Evolutionary conservation across 2,797 vertebrate genomes (phyloP).

Genomic region (Enteromius unitaeniatus): DNA sequence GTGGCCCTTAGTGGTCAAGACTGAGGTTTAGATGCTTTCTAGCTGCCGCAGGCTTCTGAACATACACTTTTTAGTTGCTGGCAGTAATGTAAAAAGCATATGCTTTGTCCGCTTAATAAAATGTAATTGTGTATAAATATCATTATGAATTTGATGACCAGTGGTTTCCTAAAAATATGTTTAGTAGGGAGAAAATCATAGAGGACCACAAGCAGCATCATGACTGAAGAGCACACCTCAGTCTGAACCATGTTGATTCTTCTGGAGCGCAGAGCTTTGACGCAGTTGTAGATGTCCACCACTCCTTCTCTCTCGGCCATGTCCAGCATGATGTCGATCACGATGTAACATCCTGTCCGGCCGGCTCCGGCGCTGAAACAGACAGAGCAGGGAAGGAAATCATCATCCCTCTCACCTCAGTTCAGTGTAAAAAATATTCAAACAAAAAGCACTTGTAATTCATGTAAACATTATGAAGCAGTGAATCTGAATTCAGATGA

Average conservation of each 20-base stretch:
- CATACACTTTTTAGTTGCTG: not conserved
- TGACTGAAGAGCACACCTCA: constrained; percentile 69
- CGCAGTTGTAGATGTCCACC: constrained; percentile 99
- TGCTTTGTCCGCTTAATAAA: not conserved
- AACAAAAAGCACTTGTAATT: not conserved
- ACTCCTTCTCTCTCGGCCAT: constrained; percentile 99
- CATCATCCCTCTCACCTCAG: not conserved
- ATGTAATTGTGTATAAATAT: not conserved
- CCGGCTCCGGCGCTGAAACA: constrained; percentile 92
- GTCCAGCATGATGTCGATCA: constrained; percentile 99
- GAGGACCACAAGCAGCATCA: not conserved
- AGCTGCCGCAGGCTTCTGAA: not conserved
- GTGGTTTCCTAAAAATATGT: not conserved
- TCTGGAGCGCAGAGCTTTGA: constrained; percentile 95
- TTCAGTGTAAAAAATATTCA: not conserved
- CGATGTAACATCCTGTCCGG: constrained; percentile 96
- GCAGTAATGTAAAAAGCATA: not conserved
- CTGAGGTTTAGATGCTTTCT: not conserved
- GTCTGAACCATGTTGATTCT: constrained; percentile 97
- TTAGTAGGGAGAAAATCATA: not conserved
- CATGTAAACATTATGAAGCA: not conserved
- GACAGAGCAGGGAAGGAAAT: not conserved
- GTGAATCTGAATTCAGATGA: not conserved
- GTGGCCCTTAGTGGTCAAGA: constrained; percentile 2
- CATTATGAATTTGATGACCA: not conserved